Conservation (phyloP, 2,888 invertebrate species). For the Aporophyla nigra region DNA sequence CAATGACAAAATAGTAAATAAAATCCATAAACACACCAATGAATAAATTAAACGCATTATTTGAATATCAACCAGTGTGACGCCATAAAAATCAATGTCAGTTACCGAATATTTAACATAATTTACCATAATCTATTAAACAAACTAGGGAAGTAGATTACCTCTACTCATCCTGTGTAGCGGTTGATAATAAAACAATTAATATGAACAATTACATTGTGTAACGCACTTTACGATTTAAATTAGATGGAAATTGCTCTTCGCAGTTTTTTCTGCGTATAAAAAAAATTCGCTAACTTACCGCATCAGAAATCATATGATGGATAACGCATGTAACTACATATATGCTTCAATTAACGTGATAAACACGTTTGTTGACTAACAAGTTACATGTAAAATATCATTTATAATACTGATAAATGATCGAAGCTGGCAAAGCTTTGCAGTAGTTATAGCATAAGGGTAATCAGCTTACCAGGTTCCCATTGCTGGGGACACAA, state of each 20-base stretch:
- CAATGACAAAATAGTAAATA: constrained; percentile 15
- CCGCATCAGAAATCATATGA: background rate
- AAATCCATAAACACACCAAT: background rate
- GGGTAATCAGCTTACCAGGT: too few species aligned
- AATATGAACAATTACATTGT: constrained; percentile 81
- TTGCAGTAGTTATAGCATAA: too few species aligned
- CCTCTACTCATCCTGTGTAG: constrained; percentile 76
- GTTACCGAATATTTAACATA: constrained; percentile 64
- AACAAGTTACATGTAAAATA: background rate
- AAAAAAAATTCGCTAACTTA: background rate
- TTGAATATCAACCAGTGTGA: constrained; percentile 55
- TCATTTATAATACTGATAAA: too few species aligned
- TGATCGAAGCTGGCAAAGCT: too few species aligned
- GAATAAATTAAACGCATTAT: constrained; percentile 43
- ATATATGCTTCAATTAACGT: constrained; percentile 1
- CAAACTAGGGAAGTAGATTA: constrained; percentile 70
- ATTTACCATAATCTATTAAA: constrained; percentile 60
- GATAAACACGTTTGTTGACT: background rate
- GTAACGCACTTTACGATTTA: constrained; percentile 27
- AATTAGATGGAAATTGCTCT: constrained; percentile 25
- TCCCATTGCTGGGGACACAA: too few species aligned
- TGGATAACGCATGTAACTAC: constrained; percentile 1
- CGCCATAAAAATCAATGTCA: constrained; percentile 66
- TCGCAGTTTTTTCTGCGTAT: background rate
- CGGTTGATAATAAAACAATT: constrained; percentile 80